Percentiles rank a stretch among this genome's conserved stretches.
Conservation (phyloP, 2,888 invertebrate species). For the Drosophila setosimentum region DNA sequence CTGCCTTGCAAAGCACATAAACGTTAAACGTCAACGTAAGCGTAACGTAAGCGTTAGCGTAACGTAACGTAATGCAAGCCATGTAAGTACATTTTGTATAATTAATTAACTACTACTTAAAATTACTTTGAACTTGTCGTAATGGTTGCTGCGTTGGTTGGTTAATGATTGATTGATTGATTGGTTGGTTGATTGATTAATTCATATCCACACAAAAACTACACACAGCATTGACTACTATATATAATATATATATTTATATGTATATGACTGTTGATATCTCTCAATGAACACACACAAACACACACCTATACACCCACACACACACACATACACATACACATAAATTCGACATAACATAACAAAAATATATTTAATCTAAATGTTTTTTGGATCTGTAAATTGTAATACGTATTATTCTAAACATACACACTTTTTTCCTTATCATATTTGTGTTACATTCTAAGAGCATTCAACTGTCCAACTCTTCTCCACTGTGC, state of each 20-base stretch:
- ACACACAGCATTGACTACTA: conserved; percentile 52
- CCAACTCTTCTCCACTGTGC: conserved; percentile 17
- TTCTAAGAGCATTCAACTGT: conserved; percentile 9
- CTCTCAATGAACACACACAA: conserved; percentile 23
- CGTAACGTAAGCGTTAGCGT: conserved; percentile 31
- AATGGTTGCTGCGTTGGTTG: conserved; percentile 84
- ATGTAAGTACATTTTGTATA: conserved; percentile 83
- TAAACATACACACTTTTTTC: conserved; percentile 27
- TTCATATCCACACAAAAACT: conserved; percentile 72
- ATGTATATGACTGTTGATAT: conserved; percentile 52
- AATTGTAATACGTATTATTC: conserved; percentile 55
- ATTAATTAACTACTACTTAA: conserved; percentile 72
- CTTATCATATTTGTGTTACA: conserved; percentile 36
- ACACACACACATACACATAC: conserved; percentile 5
- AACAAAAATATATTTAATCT: conserved; percentile 54
- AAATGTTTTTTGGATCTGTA: conserved; percentile 73
- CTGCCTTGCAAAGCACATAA: conserved; percentile 76
- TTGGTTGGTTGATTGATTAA: conserved; percentile 77
- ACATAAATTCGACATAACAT: background rate
- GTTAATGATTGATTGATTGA: conserved; percentile 80
- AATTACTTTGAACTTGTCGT: conserved; percentile 84
- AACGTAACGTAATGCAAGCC: conserved; percentile 74
- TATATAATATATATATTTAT: conserved; percentile 41
- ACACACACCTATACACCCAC: conserved; percentile 19
- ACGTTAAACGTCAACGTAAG: conserved; percentile 45